phyloP scores from a whole-genome alignment of 2,888 invertebrate genomes.

The Drosophila sordidapex region DNA sequence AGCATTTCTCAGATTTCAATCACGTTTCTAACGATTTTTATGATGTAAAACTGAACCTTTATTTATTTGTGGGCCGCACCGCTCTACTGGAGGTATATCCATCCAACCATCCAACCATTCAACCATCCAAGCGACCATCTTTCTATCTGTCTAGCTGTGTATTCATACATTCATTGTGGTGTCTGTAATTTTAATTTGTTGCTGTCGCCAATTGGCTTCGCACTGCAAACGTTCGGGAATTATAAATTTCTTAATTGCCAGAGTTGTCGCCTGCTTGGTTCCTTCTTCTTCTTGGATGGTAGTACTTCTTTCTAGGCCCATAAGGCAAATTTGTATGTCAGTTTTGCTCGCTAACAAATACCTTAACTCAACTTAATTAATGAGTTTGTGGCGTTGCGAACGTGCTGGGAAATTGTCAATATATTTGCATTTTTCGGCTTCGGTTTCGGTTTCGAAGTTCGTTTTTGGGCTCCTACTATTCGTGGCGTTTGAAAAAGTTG shows the following conservation, averaged over 20 bases:
- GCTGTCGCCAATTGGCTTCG: conserved; percentile 64
- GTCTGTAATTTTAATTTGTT: conserved; percentile 75
- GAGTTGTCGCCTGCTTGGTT: conserved; percentile 33
- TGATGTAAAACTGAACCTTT: conserved; percentile 80
- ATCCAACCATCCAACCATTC: conserved; percentile 4
- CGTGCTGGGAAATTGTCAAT: conserved; percentile 78
- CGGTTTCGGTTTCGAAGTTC: conserved; percentile 1
- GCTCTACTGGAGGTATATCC: conserved; percentile 39
- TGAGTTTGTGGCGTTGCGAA: conserved; percentile 70
- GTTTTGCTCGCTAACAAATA: conserved; percentile 17
- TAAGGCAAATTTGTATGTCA: conserved; percentile 47
- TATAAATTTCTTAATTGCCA: conserved; percentile 71
- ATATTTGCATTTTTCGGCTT: conserved; percentile 68
- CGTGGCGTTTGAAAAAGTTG: conserved; percentile 17
- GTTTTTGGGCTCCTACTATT: neutral
- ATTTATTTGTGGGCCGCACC: conserved; percentile 45
- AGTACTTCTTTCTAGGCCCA: conserved; percentile 29
- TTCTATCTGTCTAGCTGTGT: conserved; percentile 5
- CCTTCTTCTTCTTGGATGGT: neutral
- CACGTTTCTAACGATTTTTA: conserved; percentile 80
- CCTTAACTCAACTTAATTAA: conserved; percentile 69
- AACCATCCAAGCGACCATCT: conserved; percentile 1
- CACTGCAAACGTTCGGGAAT: conserved; percentile 49
- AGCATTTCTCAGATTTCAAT: conserved; percentile 67
- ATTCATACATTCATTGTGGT: conserved; percentile 26